Percentiles rank a stretch among this genome's conserved stretches.
Conservation (phyloP, 2,797 vertebrate species). For the Alectoris magna region DNA sequence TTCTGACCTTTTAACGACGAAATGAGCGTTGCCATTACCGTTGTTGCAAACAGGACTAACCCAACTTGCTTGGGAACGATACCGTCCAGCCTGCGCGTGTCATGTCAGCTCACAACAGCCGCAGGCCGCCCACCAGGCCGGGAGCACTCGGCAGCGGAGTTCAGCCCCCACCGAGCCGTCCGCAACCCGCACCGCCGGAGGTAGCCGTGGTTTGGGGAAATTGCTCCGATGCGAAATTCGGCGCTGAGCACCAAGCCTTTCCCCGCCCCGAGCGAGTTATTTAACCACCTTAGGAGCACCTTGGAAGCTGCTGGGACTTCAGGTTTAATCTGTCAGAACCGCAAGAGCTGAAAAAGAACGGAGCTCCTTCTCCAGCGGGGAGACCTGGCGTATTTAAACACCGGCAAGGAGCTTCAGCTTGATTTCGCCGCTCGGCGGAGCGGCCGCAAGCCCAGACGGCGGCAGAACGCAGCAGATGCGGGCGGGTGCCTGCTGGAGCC, state of each 20-base stretch:
- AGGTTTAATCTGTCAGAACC: not conserved
- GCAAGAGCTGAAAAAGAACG: not conserved
- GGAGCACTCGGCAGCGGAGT: not conserved
- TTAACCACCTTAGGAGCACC: not conserved
- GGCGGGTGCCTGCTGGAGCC: too few species aligned
- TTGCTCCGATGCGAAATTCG: not conserved
- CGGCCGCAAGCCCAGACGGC: not conserved
- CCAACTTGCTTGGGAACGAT: not conserved
- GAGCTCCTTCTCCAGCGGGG: not conserved
- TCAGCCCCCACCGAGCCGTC: not conserved
- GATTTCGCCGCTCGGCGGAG: not conserved
- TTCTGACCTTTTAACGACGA: not conserved
- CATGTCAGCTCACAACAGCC: not conserved
- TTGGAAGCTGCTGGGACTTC: not conserved
- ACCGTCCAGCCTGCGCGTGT: not conserved
- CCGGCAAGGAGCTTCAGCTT: not conserved
- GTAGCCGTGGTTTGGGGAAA: not conserved
- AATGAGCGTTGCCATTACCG: not conserved
- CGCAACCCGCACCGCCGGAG: not conserved
- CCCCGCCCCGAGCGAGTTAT: too few species aligned
- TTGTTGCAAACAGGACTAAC: not conserved
- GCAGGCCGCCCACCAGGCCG: too few species aligned
- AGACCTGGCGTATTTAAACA: not conserved
- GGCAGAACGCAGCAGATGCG: too few species aligned
- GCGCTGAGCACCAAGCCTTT: rapidly evolving